Evolutionary conservation across 2,888 invertebrate genomes (phyloP), one percentile per base, ranked within the genome.

Genomic region (Aleiodes testaceus): DNA sequence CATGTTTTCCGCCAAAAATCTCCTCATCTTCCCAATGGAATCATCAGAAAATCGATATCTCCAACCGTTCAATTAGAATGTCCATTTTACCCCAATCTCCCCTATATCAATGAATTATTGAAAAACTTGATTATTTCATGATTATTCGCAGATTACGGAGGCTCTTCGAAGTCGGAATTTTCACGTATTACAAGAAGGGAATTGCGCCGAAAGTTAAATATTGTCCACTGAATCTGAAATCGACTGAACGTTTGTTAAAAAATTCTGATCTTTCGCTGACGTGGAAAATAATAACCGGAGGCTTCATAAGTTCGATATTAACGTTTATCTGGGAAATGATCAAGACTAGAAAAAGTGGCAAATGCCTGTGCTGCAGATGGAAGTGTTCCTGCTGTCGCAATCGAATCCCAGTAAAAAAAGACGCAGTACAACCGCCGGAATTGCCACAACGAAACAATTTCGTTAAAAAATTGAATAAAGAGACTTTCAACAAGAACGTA

Each of bases 191-290:
- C 64, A 89, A 92, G 65, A 88, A 88, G 1, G 88, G 89, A 72
- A 90, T 92, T 75, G 84, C 95, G 76, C 95, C 96, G 0, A 90
- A 92, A 76, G 93, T 94, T 0, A 91, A 92, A 82, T 94, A 95
- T 55, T 96, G 96, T 78, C 95, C 96, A 0, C 89, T 95, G 66
- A 92, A 96, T 86, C 88, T 96, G 76, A 94, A 93, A 77, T 94
- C 93, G 70, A 94, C 92, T 49, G 96, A 96, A 81, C 90, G 95
- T 0, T 93, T 93, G 81, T 88, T 96, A 6, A 88, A 92, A 74
- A 94, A 95, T 82, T 90, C 92, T 3, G 96, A 96, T 85, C 90
- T 96, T 0, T 85, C 91, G 79, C 93, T 95, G 90, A 96, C 96
- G 0, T 96, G 95, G 81, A 88, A 92, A 77, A 92, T 95, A 1